Percentiles rank a stretch among this genome's conserved stretches.
Evolutionary conservation across 2,113 vertebrate species (phyloP).

Genomic region (Grus americana): DNA sequence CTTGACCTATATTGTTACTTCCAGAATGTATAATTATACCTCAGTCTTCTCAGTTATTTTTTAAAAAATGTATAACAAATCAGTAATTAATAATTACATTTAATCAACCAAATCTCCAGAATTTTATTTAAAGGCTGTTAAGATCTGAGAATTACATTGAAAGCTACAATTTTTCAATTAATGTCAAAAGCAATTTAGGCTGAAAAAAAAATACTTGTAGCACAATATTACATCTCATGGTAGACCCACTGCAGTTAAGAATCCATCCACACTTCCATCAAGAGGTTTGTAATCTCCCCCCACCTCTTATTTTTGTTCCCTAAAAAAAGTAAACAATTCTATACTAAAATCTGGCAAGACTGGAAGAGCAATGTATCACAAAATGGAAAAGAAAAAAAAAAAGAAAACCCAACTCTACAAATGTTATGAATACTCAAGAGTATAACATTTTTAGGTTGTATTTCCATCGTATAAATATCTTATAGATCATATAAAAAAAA

Average conservation of each 20-base stretch:
- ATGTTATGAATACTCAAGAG: not conserved
- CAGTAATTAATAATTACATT: not conserved
- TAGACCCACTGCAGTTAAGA: not conserved
- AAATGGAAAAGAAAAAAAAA: not conserved
- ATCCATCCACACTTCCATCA: not conserved
- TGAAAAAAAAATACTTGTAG: not conserved
- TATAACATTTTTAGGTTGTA: not conserved
- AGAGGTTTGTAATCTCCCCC: not conserved
- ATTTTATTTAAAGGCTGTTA: not conserved
- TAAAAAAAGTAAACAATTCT: not conserved
- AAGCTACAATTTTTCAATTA: not conserved
- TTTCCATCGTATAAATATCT: not conserved
- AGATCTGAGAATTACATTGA: not conserved
- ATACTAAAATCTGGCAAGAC: not conserved
- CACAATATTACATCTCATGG: not conserved
- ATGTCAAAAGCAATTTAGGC: not conserved
- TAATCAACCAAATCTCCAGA: not conserved
- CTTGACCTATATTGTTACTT: not conserved
- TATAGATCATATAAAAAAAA: not conserved
- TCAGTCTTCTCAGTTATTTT: not conserved
- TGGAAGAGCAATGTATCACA: not conserved
- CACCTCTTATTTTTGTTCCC: accelerated
- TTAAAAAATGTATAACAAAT: accelerated
- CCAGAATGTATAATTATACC: not conserved
- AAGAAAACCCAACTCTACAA: not conserved